A percentile compares a stretch with the other conserved stretches of the same genome.
These are phyloP conservation scores for Ptychobarbus kaznakovi DNA, from an alignment of 2,797 vertebrate species.

Conservation along the genomic window DNA sequence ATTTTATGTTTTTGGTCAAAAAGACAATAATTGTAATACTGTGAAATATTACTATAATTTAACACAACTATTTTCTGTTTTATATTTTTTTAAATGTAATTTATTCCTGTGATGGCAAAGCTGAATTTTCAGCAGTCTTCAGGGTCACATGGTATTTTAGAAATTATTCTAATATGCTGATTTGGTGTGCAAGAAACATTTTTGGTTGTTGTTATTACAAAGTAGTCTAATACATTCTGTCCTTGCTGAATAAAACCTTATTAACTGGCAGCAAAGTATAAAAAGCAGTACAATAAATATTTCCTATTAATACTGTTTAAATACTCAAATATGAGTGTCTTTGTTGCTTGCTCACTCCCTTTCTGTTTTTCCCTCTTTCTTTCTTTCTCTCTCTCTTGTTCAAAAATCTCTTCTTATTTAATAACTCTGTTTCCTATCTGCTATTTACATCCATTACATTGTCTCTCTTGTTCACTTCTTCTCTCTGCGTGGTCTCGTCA, in stretches of 20 bases:
- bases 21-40: background rate
- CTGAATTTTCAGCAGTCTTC: background rate
- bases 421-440: background rate
- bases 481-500: background rate
- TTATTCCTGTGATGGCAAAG: no score
- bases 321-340: background rate
- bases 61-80: no score
- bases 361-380: background rate
- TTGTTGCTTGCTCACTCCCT: background rate
- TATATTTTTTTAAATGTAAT: no score
- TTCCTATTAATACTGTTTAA: background rate
- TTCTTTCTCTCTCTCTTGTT: background rate
- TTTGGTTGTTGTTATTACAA: background rate
- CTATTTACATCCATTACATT: background rate
- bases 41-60: background rate
- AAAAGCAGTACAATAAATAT: background rate
- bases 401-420: background rate
- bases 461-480: background rate
- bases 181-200: background rate
- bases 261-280: background rate
- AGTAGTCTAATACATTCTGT: no score
- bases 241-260: background rate
- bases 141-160: background rate
- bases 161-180: background rate
- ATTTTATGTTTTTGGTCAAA: background rate